Evolutionary conservation across 2,888 invertebrate species (phyloP), one percentile per base, ranked within the genome.

Genomic region (Lamproptera curius): DNA sequence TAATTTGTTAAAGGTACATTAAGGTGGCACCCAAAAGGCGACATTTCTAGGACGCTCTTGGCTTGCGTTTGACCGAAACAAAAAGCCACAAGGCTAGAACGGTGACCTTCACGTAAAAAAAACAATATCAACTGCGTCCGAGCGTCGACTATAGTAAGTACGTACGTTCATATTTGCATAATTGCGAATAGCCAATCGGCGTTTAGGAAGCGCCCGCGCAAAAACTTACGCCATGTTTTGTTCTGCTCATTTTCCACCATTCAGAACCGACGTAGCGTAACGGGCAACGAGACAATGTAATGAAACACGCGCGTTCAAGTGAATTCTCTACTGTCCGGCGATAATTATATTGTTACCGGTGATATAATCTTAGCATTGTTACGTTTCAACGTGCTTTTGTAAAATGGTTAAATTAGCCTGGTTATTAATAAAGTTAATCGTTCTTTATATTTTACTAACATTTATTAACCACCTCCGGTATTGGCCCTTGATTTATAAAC

Each of bases 261-360:
- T 61, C 58, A 52, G 50, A 62, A 49, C 65, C 74, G 70, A 62
- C 68, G 72, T 79, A 73, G 64, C 78, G 77, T 63, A 71, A 73
- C 81, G 61, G 69, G 10, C 10, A 28, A n/a, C 9, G 60, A 69
- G 64, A 68, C 67, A 72, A 69, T 69, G 67, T 67, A 70, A 70
- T 74, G 63, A 61, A 66, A 74, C 10, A 10, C n/a, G 9, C 2
- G 9, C 28, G 2, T 10, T 28, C 60, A 56, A 59, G 65, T 70
- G 75, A 74, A 75, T 75, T 76, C 65, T 70, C 54, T 53, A 61
- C 79, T 80, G 81, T 78, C 68, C 69, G 68, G 66, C 77, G 78
- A 76, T 80, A 78, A 70, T 76, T 78, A 75, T 76, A 73, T 74
- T 73, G 69, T 65, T 67, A 68, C 31, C 4, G n/a, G 4, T 9